These are phyloP conservation scores for Oncorhynchus masou DNA, from an alignment of 2,113 vertebrate species.

Conservation along the genomic window DNA sequence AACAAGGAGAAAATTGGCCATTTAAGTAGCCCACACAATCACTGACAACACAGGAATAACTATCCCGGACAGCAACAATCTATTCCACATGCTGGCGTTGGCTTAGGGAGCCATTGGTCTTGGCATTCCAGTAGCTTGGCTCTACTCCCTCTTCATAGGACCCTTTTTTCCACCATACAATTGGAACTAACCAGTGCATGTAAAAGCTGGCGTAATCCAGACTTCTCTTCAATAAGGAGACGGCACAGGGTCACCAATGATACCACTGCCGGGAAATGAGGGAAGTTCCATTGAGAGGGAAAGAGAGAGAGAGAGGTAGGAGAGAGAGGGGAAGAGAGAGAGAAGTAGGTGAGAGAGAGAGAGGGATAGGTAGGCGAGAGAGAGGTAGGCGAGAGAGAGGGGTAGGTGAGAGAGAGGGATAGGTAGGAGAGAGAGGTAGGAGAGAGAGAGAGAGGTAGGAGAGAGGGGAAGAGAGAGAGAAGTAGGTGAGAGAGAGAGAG, in stretches of 20 bases:
- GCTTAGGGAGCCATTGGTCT: conserved; percentile 70
- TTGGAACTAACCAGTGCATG: conserved; percentile 67
- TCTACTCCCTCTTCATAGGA: conserved; percentile 46
- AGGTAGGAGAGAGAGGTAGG: too few relatives aligned
- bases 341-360: too few relatives aligned
- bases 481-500: too few relatives aligned
- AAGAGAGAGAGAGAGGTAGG: conserved; percentile 19
- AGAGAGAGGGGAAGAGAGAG: background rate
- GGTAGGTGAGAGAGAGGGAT: too few relatives aligned
- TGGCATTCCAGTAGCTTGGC: conserved; percentile 72
- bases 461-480: too few relatives aligned
- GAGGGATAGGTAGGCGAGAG: too few relatives aligned
- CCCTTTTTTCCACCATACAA: conserved; percentile 64
- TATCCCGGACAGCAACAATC: conserved; percentile 73
- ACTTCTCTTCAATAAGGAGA: conserved; percentile 58
- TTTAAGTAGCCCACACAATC: conserved; percentile 75
- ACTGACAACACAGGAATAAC: conserved; percentile 72
- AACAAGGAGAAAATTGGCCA: conserved; percentile 66
- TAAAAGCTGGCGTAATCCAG: conserved; percentile 67
- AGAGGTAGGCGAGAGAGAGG: too few relatives aligned
- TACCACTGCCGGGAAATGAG: conserved; percentile 69
- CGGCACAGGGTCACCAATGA: conserved; percentile 66
- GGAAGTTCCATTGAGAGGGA: conserved; percentile 49
- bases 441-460: too few relatives aligned
- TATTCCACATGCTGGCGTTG: conserved; percentile 73